Conservation (phyloP, 2,888 invertebrate species). For the Coremacera marginata region DNA sequence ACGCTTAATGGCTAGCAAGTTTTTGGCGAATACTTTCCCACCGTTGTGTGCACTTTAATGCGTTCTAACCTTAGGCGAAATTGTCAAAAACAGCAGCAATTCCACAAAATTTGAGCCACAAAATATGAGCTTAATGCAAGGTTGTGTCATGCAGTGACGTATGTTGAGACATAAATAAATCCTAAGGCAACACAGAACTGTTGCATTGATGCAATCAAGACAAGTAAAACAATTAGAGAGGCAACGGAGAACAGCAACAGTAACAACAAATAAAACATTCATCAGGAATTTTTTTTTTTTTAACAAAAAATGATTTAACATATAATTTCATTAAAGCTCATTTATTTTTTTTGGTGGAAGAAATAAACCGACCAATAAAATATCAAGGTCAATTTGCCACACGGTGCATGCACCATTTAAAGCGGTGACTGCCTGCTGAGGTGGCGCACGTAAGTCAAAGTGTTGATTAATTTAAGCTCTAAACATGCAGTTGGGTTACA, state of each 20-base stretch:
- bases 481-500: background rate
- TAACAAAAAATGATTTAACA: background rate
- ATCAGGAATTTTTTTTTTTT: conserved; percentile 20
- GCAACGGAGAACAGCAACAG: background rate
- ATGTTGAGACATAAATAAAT: background rate
- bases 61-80: conserved; percentile 26
- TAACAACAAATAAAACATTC: conserved; percentile 24
- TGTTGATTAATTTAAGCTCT: conserved; percentile 31
- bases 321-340: background rate
- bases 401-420: conserved; percentile 32
- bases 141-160: background rate
- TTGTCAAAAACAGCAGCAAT: background rate
- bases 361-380: background rate
- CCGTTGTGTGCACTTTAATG: conserved; percentile 1
- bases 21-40: conserved; percentile 10
- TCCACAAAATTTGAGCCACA: background rate
- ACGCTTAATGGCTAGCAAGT: conserved; percentile 4
- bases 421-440: conserved; percentile 30
- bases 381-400: conserved; percentile 4
- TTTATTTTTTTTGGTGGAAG: background rate
- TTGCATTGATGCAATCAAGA: background rate
- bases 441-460: conserved; percentile 24
- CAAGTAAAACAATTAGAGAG: background rate
- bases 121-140: conserved; percentile 5
- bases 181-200: background rate